phyloP scores from a whole-genome alignment of 2,113 vertebrate genomes.

The Xenopus borealis region DNA sequence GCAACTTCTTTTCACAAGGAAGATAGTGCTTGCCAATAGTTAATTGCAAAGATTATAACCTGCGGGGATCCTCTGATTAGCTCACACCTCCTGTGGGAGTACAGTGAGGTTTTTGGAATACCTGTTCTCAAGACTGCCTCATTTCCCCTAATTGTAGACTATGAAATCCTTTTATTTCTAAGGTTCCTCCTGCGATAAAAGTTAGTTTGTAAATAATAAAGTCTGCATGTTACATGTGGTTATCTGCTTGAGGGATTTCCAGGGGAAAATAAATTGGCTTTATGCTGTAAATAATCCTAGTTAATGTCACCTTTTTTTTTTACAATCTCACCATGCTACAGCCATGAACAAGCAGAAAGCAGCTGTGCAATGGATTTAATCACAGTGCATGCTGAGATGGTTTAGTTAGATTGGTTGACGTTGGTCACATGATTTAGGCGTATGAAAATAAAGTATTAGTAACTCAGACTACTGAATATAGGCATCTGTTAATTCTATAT shows the following conservation, averaged over 20 bases:
- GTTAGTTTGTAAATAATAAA: slow-evolving; percentile 37
- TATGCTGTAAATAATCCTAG: slow-evolving; percentile 34
- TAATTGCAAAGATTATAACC: slow-evolving; percentile 26
- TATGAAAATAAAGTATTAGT: slow-evolving; percentile 9
- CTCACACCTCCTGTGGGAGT: slow-evolving; percentile 17
- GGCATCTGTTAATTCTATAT: neutral
- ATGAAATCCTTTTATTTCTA: slow-evolving; percentile 36
- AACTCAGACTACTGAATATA: neutral
- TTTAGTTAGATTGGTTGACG: slow-evolving; percentile 29
- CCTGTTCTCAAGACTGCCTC: slow-evolving; percentile 13
- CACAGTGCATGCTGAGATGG: slow-evolving; percentile 21
- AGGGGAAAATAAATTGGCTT: slow-evolving; percentile 31
- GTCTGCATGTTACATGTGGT: slow-evolving; percentile 34
- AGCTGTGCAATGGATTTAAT: slow-evolving; percentile 33
- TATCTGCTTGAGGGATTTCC: slow-evolving; percentile 23
- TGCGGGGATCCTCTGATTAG: slow-evolving; percentile 22
- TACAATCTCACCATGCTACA: slow-evolving; percentile 22
- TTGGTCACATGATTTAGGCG: slow-evolving; percentile 30
- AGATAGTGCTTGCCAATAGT: slow-evolving; percentile 1
- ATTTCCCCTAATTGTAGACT: slow-evolving; percentile 35
- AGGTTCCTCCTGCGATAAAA: slow-evolving; percentile 41
- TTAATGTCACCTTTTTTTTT: slow-evolving; percentile 43
- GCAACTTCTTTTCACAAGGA: slow-evolving; percentile 6
- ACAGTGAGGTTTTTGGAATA: slow-evolving; percentile 18
- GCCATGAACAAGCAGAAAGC: slow-evolving; percentile 28